Base-by-base conservation (phyloP, 2,113 vertebrate genomes). In the Aldabrachelys gigantea region DNA sequence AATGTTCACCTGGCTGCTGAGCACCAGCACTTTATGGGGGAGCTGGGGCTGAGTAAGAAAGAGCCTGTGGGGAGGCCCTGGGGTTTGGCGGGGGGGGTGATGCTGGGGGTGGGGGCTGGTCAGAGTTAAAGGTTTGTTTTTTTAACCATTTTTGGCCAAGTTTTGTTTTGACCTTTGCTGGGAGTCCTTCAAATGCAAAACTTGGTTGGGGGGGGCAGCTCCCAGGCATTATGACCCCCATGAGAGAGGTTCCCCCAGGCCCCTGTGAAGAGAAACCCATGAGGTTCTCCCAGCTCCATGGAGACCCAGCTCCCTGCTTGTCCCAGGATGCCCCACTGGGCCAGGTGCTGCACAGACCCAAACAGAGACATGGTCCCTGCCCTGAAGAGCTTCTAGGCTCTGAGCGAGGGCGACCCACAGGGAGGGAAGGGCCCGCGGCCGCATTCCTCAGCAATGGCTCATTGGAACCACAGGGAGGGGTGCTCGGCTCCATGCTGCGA, bases 381-480 rank as follows among this genome's bases (percentile, higher is more conserved):
- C 75, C 75, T 5, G 3, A 44, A 27, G 75, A 3, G 24, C 75
- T 25, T 25, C 24, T 41, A 44, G 41, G 12, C 75, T 22, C 65
- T 38, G 65, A 10, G 35, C 5, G 9, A 69, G 17, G 65, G 65
- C 2, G 4, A 38, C 35, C 57, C 69, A 56, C 6, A 44, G 0
- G 0, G 35, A 0, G 2, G 75, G n/a, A 80, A 22, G 87, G 52
- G 56, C 93, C 84, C 25, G 31, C 24, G 54, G 27, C 0, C 1
- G 52, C 4, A 31, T 93, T 91, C 79, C 91, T 95, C 93, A 95
- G 80, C 2, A 3, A 24, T 82, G 94, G 95, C 83, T 93, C 91
- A 92, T 54, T 0, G 93, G 44, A 88, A 29, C 52, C 80, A 4
- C 9, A 0, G 72, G 62, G 35, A 62, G 72, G 84, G 88, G 10